phyloP scores from a whole-genome alignment of 2,113 vertebrate species.

The Ploceus nigricollis region DNA sequence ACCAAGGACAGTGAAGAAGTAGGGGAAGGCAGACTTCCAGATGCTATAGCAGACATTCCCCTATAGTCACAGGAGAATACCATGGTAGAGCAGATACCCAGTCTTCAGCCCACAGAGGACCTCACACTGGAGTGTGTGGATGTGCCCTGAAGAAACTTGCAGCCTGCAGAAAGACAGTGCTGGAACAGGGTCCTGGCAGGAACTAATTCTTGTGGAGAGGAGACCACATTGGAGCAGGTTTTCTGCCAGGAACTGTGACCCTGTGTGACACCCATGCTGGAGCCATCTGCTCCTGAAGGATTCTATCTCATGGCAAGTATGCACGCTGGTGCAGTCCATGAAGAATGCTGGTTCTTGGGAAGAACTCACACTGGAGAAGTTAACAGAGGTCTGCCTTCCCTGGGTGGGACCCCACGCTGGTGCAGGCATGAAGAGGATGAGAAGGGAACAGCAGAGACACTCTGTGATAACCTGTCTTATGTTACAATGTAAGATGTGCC shows the following conservation, averaged over 20 bases:
- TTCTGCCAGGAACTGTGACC: background rate
- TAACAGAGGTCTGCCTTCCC: background rate
- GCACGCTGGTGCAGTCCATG: background rate
- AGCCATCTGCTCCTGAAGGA: background rate
- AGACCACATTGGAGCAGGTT: background rate
- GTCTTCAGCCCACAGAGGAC: background rate
- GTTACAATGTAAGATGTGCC: background rate
- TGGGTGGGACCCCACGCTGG: rapidly evolving
- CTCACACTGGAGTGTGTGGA: background rate
- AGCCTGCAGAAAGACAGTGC: background rate
- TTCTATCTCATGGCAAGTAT: background rate
- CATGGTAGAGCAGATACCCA: background rate
- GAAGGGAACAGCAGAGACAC: background rate
- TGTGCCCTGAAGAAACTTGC: background rate
- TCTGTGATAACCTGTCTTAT: background rate
- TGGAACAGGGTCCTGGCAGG: background rate
- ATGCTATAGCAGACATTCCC: background rate
- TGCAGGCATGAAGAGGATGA: background rate
- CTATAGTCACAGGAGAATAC: background rate
- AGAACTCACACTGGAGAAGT: background rate
- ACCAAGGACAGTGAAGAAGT: background rate
- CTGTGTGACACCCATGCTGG: rapidly evolving
- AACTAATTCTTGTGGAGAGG: background rate
- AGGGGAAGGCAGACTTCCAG: background rate
- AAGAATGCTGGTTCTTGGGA: background rate